Evolutionary conservation across 2,797 vertebrate genomes (phyloP), one percentile per base, ranked within the genome.

Genomic region (Tachyglossus aculeatus): DNA sequence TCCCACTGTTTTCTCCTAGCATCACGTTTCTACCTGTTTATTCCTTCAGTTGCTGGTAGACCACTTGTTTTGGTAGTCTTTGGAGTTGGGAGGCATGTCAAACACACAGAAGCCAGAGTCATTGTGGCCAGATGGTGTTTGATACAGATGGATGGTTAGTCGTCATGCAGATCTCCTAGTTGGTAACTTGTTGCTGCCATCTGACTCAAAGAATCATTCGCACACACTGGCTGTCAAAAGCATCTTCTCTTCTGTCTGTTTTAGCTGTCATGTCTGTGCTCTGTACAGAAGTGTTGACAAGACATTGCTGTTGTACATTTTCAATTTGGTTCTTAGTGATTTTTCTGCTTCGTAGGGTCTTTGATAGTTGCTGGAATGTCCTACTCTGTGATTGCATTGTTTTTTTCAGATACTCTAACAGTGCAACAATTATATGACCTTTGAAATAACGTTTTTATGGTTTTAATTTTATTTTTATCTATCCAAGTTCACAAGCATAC

Each of bases 271-370:
- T 92, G 91, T 92, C 90, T 93, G 89, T 92, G 90, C 92, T 93
- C 91, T 93, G 91, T 93, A 92, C 92, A 93, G 91, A 93, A 93
- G 92, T 92, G 92, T 93, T 93, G 92, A 93, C 92, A 93, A 93
- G 92, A 93, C 91, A 92, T 93, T 92, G 90, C 91, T 92, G 92
- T 92, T 93, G 92, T 92, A 92, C 92, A 93, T 92, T 93, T 93
- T 92, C 92, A 92, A 92, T 93, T 90, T 91, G 88, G 87, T 90
- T 92, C 88, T 92, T 90, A 90, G 89, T 88, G 88, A 90, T 89
- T 92, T 88, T 88, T 89, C 82, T 91, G 86, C 85, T 92, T 89
- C 83, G 75, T 91, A 83, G 84, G 85, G 83, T 90, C 87, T 90
- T 86, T 86, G 87, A 68, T 86, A 88, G 85, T 81, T 89, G 80